Percentiles rank a stretch among this genome's conserved stretches.
Conservation (phyloP, 2,797 vertebrate genomes). For the Phataginus tetradactyla region DNA sequence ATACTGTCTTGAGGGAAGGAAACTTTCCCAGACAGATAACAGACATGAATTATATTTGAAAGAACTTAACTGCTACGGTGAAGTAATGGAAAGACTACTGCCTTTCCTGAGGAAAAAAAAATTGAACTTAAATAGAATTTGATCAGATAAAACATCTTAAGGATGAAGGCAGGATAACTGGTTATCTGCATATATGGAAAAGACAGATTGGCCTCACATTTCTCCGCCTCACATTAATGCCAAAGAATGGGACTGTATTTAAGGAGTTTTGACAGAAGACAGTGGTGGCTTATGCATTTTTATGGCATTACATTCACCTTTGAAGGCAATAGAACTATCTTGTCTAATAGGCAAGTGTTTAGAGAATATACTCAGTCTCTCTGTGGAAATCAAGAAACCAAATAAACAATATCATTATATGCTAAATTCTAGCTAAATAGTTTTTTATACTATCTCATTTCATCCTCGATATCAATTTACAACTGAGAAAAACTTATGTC, state of each 20-base stretch:
- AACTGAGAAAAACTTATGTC: not conserved
- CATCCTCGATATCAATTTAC: not conserved
- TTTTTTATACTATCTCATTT: not conserved
- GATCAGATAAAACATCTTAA: not conserved
- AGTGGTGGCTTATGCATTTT: not conserved
- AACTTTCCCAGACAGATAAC: not conserved
- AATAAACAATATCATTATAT: not conserved
- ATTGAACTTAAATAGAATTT: not conserved
- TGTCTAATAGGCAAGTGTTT: not conserved
- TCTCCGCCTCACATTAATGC: not conserved
- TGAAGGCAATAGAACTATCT: not conserved
- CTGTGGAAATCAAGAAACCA: not conserved
- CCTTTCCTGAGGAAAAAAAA: not conserved
- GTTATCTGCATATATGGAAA: not conserved
- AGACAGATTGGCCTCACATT: not conserved
- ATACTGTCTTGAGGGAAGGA: not conserved
- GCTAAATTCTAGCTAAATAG: not conserved
- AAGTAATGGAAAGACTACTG: conserved; percentile 8
- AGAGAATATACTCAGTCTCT: not conserved
- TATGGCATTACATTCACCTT: not conserved
- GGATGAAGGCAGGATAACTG: not conserved
- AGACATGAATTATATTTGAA: not conserved
- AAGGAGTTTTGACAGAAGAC: not conserved
- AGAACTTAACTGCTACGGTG: not conserved
- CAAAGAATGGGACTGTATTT: not conserved